phyloP scores from a whole-genome alignment of 2,113 vertebrate genomes.

The Crotalus viridis region DNA sequence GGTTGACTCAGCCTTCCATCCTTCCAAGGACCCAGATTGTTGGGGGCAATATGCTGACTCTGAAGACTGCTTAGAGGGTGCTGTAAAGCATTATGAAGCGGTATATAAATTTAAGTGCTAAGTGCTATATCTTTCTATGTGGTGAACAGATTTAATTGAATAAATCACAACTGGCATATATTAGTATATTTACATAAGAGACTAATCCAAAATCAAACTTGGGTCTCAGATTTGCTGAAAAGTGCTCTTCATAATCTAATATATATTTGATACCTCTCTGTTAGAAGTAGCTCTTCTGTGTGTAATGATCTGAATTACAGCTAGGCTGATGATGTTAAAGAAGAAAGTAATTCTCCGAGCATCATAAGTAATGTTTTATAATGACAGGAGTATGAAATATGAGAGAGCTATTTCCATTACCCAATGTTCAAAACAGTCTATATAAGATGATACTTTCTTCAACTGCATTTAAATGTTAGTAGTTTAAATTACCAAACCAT shows the following conservation, averaged over 20 bases:
- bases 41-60: neutral
- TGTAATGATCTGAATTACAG: neutral
- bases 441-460: slow-evolving; percentile 34
- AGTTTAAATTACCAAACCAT: neutral
- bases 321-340: neutral
- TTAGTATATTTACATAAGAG: neutral
- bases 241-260: neutral
- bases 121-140: neutral
- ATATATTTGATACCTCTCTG: neutral
- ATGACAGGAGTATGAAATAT: neutral
- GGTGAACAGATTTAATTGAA: neutral
- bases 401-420: neutral
- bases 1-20: neutral
- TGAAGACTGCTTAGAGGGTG: neutral
- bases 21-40: neutral
- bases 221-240: neutral
- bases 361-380: neutral
- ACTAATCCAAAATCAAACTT: neutral
- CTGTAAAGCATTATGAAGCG: neutral
- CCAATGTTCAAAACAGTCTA: neutral
- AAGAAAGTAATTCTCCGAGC: neutral
- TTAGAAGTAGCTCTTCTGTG: neutral
- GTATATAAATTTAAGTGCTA: neutral
- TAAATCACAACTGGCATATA: neutral
- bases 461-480: slow-evolving; percentile 45